Base-by-base conservation (phyloP, 2,797 vertebrate genomes). In the Phyllotis vaccarum region DNA sequence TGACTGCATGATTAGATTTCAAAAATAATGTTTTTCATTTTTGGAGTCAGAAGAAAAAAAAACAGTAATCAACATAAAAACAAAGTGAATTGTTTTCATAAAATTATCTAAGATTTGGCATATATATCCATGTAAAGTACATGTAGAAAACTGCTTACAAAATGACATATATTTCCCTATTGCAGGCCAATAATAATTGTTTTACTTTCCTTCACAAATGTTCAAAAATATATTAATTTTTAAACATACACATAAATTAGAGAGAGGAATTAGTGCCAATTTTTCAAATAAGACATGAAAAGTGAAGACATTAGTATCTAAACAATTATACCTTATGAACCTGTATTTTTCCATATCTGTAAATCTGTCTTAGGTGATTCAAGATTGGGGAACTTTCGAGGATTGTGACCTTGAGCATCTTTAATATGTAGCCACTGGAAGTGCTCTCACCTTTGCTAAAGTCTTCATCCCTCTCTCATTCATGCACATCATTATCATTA, bases 1-100 rank as follows among this genome's bases (percentile, higher is more conserved):
- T 86, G 81, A 56, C 43, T 37, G 22, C n/a, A 87, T 80, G 43
- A 76, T 43, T 90, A 60, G 56, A 87, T 86, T 91, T 89, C n/a
- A 79, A 86, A 94, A 62, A 34, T 66, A 3, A 58, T 70, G 21
- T 9, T 24, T 96, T 70, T 80, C 58, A 72, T 43, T 62, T 82
- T 3, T 66, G 66, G 64, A 64, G 43, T 72, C 17, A 76, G 37
- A 54, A 81, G 60, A 92, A 29, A 86, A 94, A 29, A 86, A 94
- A 80, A 89, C 16, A 74, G 2, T 13, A 56, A 40, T 60, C 37
- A 78, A 76, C n/a, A 66, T n/a, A 88, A 68, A 95, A 78, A 16
- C 40, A 72, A 93, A 90, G 21, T 40, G 5, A 75, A 9, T n/a
- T 86, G 62, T 79, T 68, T 56, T 54, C 31, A 93, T 54, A 46